A percentile compares a stretch with the other conserved stretches of the same genome.
Evolutionary conservation across 92 coral and sea anemone genomes (phyloP).

Genomic region (Epizoanthus scotinus): DNA sequence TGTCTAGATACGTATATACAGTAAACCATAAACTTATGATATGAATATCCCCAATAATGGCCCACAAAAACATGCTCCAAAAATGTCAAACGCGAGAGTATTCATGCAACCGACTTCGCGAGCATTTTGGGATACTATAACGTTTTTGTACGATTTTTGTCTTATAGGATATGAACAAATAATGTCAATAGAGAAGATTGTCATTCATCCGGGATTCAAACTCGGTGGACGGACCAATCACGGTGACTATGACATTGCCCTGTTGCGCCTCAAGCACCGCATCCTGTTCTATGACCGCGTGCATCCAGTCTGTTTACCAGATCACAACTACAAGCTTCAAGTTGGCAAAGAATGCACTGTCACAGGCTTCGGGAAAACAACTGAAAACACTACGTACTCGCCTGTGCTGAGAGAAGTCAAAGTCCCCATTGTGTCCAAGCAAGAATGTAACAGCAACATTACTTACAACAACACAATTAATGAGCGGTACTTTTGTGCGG

Average conservation of each 20-base stretch:
- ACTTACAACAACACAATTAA: slow-evolving; percentile 78
- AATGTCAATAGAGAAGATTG: slow-evolving; percentile 52
- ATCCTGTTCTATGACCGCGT: slow-evolving; percentile 73
- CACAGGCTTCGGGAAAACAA: slow-evolving; percentile 86
- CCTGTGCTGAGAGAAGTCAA: slow-evolving; percentile 60
- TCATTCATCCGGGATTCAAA: slow-evolving; percentile 73
- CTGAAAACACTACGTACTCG: slow-evolving; percentile 59
- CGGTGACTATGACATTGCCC: slow-evolving; percentile 87
- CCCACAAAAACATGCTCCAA: no score
- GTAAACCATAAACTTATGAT: no score
- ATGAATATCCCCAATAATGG: no score
- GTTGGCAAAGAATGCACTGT: slow-evolving; percentile 66
- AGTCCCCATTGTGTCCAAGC: slow-evolving; percentile 76
- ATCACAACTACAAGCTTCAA: slow-evolving; percentile 53
- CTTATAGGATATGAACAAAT: slow-evolving; percentile 66
- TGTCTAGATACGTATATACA: no score
- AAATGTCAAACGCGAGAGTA: no score
- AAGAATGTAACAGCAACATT: slow-evolving; percentile 72
- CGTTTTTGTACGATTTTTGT: background rate
- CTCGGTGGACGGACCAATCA: slow-evolving; percentile 46
- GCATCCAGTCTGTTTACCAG: slow-evolving; percentile 88
- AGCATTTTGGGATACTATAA: background rate
- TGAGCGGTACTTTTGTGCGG: slow-evolving; percentile 89
- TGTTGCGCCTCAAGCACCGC: slow-evolving; percentile 73
- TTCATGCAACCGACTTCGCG: background rate